Percentiles rank a stretch among this genome's conserved stretches.
phyloP scores from a whole-genome alignment of 2,113 vertebrate genomes.

The Pelodiscus sinensis region DNA sequence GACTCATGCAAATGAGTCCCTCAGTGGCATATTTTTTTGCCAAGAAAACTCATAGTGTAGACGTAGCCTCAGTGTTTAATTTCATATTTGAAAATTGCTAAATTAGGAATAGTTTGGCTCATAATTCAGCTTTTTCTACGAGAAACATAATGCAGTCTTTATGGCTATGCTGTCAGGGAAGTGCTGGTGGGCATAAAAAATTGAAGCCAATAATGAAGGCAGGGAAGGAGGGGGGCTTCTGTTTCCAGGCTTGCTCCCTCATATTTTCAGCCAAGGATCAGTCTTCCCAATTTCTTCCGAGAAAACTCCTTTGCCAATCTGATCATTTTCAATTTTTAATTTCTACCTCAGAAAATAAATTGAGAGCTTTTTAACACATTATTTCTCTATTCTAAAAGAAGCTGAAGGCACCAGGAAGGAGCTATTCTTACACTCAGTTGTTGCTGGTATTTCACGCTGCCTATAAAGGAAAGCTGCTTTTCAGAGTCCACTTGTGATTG shows the following conservation, averaged over 20 bases:
- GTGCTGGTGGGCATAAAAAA: neutral
- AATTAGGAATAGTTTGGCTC: neutral
- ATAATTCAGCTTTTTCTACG: neutral
- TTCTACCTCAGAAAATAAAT: neutral
- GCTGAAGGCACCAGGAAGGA: neutral
- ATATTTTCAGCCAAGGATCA: neutral
- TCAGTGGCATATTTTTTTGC: too few species aligned
- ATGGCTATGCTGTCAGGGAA: neutral
- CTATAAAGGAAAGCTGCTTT: neutral
- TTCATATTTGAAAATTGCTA: neutral
- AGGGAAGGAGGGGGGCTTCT: too few species aligned
- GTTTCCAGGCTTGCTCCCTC: neutral
- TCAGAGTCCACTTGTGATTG: neutral
- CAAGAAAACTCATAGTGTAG: too few species aligned
- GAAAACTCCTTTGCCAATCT: fast-evolving
- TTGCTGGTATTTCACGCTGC: neutral
- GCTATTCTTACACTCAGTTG: neutral
- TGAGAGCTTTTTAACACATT: neutral
- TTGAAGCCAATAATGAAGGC: neutral
- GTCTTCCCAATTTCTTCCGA: neutral
- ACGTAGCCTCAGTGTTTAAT: neutral
- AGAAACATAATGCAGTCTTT: neutral
- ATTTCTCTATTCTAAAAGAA: conserved; percentile 1
- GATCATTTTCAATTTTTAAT: fast-evolving
- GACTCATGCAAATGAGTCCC: too few species aligned